Evolutionary conservation across 2,113 vertebrate genomes (phyloP).

Genomic region (Callospermophilus lateralis): DNA sequence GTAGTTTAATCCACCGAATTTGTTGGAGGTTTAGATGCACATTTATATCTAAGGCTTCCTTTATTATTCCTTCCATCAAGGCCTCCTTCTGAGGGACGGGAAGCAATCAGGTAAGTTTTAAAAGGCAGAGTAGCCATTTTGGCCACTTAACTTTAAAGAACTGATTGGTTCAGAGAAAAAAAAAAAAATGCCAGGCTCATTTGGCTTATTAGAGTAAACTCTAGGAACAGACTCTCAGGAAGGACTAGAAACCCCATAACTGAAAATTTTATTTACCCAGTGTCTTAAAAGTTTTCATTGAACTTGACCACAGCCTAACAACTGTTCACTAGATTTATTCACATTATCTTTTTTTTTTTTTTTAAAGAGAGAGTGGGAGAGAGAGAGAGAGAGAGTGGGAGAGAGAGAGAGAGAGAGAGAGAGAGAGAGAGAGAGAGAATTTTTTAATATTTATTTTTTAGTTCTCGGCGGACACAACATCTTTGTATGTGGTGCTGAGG

Average conservation of each 20-base stretch:
- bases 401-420: too few species aligned
- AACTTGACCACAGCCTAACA: neutral
- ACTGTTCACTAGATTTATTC: neutral
- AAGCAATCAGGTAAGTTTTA: neutral
- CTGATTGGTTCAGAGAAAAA: neutral
- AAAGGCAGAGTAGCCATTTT: neutral
- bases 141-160: constrained; percentile 22
- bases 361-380: too few species aligned
- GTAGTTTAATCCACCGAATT: neutral
- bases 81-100: neutral
- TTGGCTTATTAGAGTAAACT: neutral
- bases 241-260: neutral
- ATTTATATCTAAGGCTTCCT: neutral
- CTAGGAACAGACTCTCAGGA: neutral
- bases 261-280: neutral
- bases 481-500: too few species aligned
- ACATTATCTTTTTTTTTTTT: too few species aligned
- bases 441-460: too few species aligned
- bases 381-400: too few species aligned
- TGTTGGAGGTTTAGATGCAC: neutral
- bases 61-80: neutral
- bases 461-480: too few species aligned
- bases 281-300: neutral
- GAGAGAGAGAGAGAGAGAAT: too few species aligned
- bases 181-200: neutral